Evolutionary conservation across 2,113 vertebrate genomes (phyloP).

Genomic region (Mobula birostris): DNA sequence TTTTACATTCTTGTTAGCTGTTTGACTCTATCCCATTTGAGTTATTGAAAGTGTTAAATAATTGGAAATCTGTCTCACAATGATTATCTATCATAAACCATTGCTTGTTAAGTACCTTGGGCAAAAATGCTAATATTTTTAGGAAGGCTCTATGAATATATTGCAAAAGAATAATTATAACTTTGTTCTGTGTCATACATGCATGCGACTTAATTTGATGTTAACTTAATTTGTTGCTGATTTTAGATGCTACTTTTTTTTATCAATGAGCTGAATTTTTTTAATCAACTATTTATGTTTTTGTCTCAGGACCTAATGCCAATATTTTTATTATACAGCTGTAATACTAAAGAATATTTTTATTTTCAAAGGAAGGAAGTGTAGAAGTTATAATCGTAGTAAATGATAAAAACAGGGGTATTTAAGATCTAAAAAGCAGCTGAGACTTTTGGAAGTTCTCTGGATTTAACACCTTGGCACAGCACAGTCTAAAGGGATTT

Average conservation of each 20-base stretch:
- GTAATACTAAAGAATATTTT: not conserved
- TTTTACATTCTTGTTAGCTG: too few relatives aligned
- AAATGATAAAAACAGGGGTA: not conserved
- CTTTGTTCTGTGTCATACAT: not conserved
- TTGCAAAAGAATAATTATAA: not conserved
- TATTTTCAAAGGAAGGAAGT: not conserved
- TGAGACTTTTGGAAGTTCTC: not conserved
- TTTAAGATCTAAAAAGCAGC: constrained; percentile 1
- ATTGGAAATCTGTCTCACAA: too few relatives aligned
- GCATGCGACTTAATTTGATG: not conserved
- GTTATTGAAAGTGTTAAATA: too few relatives aligned
- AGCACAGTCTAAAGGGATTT: not conserved
- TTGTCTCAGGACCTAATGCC: not conserved
- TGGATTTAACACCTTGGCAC: constrained; percentile 7
- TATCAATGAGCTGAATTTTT: not conserved
- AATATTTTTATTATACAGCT: constrained; percentile 1
- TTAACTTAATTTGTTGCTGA: not conserved
- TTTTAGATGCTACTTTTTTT: not conserved
- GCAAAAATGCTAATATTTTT: not conserved
- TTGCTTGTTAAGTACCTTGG: not conserved
- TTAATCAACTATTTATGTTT: not conserved
- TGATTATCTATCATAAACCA: not conserved
- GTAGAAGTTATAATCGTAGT: not conserved
- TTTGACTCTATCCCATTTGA: too few relatives aligned
- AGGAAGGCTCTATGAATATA: not conserved